A percentile compares a stretch with the other conserved stretches of the same genome.
These are phyloP conservation scores for Nyctalus aviator DNA, from an alignment of 2,797 vertebrate genomes.

Conservation along the genomic window DNA sequence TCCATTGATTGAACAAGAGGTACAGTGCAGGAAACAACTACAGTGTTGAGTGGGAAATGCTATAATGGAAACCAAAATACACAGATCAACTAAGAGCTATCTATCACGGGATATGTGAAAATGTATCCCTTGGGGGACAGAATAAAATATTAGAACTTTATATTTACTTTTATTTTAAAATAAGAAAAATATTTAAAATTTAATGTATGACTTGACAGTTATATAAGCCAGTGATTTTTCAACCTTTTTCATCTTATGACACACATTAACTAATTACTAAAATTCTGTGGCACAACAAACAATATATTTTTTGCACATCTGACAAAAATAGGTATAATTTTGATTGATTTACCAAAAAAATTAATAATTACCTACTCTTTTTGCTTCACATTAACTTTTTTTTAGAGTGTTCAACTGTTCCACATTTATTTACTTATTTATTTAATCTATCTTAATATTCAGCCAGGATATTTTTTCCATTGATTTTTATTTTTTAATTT, in stretches of 20 bases:
- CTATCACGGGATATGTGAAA: background rate
- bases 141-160: constrained; percentile 32
- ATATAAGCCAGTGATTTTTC: background rate
- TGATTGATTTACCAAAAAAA: background rate
- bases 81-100: background rate
- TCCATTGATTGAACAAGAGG: background rate
- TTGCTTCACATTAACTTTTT: background rate
- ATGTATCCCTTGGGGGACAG: background rate
- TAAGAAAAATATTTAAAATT: constrained; percentile 23
- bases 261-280: background rate
- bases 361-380: background rate
- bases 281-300: background rate
- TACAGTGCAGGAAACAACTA: background rate
- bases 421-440: too few species aligned
- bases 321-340: background rate
- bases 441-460: too few species aligned
- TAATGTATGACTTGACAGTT: background rate
- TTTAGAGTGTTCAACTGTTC: background rate
- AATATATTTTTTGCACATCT: background rate
- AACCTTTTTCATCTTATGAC: background rate
- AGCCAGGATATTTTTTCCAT: too few species aligned
- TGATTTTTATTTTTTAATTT: too few species aligned
- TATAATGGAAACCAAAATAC: background rate
- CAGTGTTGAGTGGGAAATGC: background rate
- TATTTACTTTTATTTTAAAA: constrained; percentile 31